Evolutionary conservation across 2,113 vertebrate species (phyloP).

Genomic region (Poeciliopsis retropinna): DNA sequence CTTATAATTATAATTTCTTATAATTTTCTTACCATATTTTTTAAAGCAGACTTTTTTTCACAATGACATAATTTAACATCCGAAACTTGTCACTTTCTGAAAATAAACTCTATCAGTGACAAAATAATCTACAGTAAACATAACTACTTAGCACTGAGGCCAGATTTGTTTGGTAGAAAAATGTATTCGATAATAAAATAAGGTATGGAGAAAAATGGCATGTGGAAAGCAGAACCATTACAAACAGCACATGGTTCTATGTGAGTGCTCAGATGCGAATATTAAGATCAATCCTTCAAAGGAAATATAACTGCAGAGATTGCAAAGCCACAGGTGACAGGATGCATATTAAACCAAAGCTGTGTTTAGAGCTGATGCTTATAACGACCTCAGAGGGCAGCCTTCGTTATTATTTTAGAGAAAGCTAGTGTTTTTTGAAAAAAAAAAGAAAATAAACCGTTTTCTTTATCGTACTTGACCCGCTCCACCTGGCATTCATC

Average conservation of each 20-base stretch:
- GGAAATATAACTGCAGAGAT: neutral
- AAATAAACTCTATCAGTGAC: too few species aligned
- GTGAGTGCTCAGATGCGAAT: neutral
- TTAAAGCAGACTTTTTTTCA: too few species aligned
- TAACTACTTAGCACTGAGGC: too few species aligned
- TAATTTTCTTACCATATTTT: too few species aligned
- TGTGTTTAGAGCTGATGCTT: slow-evolving; percentile 55
- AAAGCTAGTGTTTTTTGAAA: slow-evolving; percentile 54
- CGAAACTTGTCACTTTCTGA: too few species aligned
- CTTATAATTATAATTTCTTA: too few species aligned
- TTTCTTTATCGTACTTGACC: slow-evolving; percentile 78
- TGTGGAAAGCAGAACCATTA: too few species aligned
- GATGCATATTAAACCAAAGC: slow-evolving; percentile 4
- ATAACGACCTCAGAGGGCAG: slow-evolving; percentile 52
- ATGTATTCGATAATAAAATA: too few species aligned
- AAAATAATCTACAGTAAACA: too few species aligned
- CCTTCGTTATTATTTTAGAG: slow-evolving; percentile 18
- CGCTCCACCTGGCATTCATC: slow-evolving; percentile 82
- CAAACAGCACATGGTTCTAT: neutral
- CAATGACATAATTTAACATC: too few species aligned
- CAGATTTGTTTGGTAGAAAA: too few species aligned
- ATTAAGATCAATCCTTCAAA: slow-evolving; percentile 5
- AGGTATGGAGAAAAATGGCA: too few species aligned
- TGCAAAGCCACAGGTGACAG: slow-evolving; percentile 22
- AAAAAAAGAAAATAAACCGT: slow-evolving; percentile 82